Base-by-base conservation (phyloP, 2,888 invertebrate genomes). In the Lordiphosa fenestrarum region DNA sequence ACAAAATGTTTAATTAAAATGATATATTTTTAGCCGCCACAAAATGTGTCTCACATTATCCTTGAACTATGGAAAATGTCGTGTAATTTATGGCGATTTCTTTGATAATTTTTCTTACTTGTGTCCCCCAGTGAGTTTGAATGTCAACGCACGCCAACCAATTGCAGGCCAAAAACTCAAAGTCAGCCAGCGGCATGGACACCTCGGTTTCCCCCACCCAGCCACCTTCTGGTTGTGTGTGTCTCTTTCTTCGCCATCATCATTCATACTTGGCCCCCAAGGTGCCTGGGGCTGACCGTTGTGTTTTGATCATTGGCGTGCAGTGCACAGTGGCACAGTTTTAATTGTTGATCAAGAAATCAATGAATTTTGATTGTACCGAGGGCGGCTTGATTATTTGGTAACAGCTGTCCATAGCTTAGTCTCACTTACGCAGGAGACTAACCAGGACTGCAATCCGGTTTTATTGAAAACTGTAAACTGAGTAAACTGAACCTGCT, bases 51-150 rank as follows among this genome's bases (percentile, higher is more conserved):
- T 40, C 40, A 30, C 23, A 59, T 44, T 64, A 82, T 82, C 83
- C 80, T 82, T 74, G 74, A 82, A 74, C 71, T 78, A 73, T 30
- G 6, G 25, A 6, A 25, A 25, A 68, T 57, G 65, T 63, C 9
- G n/a, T 62, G 49, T 61, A 72, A 77, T 67, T 73, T 67, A 76
- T 84, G 57, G 67, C 63, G 55, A 59, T 80, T 69, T 72, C 65
- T 69, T 69, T 49, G 53, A 64, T 44, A 25, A 64, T 60, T 70
- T 54, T 35, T 48, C 62, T 30, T 30, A 55, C 49, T 56, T 47
- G 53, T 58, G 53, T 58, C 53, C 58, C 53, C 65, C 63, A 56
- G 39, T 53, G 68, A 60, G 63, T 67, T 59, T 74, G 83, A 68
- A 82, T 71, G 75, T 67, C 75, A 83, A 65, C 62, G 76, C 57